Conservation (phyloP, 30 jellyfish, hydroid and myxozoan species). For the Phacellophora camtschatica region DNA sequence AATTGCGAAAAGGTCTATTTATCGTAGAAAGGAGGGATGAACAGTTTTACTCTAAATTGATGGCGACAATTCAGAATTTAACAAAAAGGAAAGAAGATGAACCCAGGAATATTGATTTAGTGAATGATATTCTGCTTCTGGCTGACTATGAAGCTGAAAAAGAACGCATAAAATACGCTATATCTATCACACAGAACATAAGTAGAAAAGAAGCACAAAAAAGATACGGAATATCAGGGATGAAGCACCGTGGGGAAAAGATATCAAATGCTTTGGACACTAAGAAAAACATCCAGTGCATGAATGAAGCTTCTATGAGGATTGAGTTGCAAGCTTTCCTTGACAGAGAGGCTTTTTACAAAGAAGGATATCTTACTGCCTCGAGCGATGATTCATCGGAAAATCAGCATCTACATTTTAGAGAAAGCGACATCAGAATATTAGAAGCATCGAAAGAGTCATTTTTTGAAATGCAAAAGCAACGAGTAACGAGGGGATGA, state of each 20-base stretch:
- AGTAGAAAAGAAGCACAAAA: background rate
- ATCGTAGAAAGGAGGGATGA: background rate
- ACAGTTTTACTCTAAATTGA: background rate
- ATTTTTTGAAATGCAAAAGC: background rate
- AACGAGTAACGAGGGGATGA: background rate
- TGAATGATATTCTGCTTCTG: background rate
- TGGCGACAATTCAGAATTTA: background rate
- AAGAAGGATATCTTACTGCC: background rate
- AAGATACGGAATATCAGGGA: background rate
- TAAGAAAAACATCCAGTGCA: background rate
- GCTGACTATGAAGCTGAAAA: background rate
- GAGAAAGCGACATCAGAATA: background rate
- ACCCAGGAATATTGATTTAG: background rate
- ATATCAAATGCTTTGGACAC: background rate
- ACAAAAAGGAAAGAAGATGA: background rate
- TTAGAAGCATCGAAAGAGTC: background rate
- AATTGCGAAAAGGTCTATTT: background rate
- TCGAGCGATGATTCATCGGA: background rate
- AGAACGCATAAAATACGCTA: background rate
- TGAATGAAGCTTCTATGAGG: background rate
- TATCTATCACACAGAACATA: background rate
- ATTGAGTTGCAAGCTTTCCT: background rate
- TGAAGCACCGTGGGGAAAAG: background rate
- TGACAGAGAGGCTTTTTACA: background rate
- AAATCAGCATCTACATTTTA: background rate